Evolutionary conservation across 2,113 vertebrate species (phyloP).

Genomic region (Bucco capensis): DNA sequence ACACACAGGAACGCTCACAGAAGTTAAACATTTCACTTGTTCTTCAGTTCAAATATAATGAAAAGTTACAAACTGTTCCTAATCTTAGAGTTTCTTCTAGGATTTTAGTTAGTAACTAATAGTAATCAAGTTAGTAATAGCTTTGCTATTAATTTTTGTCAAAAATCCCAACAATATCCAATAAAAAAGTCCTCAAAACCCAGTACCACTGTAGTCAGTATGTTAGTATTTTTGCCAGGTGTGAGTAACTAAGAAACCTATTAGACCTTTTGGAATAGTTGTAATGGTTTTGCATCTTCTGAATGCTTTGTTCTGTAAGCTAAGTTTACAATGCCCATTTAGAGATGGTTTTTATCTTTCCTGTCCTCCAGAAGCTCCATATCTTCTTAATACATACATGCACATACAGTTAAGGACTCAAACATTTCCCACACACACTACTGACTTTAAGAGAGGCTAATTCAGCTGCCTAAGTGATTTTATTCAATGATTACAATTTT

Average conservation of each 20-base stretch:
- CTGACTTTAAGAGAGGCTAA: not conserved
- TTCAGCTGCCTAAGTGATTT: not conserved
- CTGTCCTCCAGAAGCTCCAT: not conserved
- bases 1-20: not conserved
- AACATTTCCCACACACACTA: not conserved
- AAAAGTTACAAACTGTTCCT: not conserved
- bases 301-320: not conserved
- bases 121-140: no score
- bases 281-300: not conserved
- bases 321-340: not conserved
- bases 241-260: not conserved
- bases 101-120: not conserved
- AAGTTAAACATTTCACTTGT: not conserved
- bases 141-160: not conserved
- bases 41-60: not conserved
- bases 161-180: not conserved
- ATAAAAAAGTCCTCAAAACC: not conserved
- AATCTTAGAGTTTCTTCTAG: not conserved
- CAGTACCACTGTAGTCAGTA: not conserved
- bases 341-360: not conserved
- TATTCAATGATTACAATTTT: not conserved
- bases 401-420: not conserved
- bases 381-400: not conserved
- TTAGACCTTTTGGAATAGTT: not conserved
- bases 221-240: not conserved